Base-by-base conservation (phyloP, 2,888 invertebrate genomes). In the Campoletis raptor region DNA sequence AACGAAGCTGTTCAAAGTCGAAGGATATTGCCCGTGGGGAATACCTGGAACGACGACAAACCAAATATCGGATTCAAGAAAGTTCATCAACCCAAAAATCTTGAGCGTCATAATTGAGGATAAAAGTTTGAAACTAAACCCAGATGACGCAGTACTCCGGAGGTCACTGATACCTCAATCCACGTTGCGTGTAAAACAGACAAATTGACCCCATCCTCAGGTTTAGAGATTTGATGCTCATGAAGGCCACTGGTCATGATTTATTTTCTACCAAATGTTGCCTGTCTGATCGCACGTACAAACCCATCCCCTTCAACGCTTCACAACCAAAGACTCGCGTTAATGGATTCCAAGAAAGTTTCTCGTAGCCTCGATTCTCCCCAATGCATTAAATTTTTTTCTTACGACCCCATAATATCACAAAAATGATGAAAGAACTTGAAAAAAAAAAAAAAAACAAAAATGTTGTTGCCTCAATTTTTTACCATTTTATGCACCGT, bases 331-430 rank as follows among this genome's bases (percentile, higher is more conserved):
- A 45, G n/a, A 64, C 18, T 45, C 0, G 30, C 10, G 52, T 15
- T 81, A 66, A 81, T 73, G 48, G 37, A 37, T 81, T 40, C 73
- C 30, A 72, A 73, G 45, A 72, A 81, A 73, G 80, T 72, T 48
- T 48, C 64, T 72, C 21, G 37, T 21, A 30, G 24, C 64, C 72
- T 72, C 72, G 24, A 64, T 64, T 72, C 70, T 57, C 21, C 18
- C 2, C 37, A 21, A 64, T 45, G 18, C 24, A 67, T 48, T 57
- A 15, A 15, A 9, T 24, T 40, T 4, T 30, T 21, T n/a, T 45
- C 24, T 72, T 48, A 21, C 48, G 54, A 37, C 12, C 36, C 7
- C 45, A 10, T 21, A 15, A 10, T 18, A 21, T 10, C n/a, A 61
- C 40, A 24, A 30, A 64, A 72, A 42, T 30, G 24, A 57, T 45